phyloP scores from a whole-genome alignment of 2,797 vertebrate species.

The Peromyscus nudipes region DNA sequence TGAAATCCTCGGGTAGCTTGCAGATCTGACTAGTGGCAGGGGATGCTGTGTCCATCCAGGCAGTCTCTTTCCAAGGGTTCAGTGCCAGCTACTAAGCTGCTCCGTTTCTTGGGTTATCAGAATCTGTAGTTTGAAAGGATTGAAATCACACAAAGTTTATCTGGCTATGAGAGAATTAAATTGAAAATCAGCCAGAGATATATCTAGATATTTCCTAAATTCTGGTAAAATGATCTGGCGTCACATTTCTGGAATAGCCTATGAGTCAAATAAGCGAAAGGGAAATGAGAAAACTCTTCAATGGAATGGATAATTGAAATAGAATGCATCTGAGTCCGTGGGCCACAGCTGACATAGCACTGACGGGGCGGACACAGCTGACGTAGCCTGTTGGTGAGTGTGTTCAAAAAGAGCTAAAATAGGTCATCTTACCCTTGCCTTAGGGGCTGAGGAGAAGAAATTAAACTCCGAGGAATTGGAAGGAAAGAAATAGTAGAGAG shows the following conservation, averaged over 20 bases:
- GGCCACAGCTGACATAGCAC: background rate
- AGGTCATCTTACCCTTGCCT: background rate
- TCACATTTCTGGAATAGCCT: background rate
- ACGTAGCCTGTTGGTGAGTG: no score
- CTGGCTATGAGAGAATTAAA: background rate
- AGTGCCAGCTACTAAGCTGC: background rate
- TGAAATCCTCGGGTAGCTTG: background rate
- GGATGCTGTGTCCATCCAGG: background rate
- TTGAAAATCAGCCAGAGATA: background rate
- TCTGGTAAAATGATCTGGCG: background rate
- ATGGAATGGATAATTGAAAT: background rate
- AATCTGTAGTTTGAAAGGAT: background rate
- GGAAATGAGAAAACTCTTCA: background rate
- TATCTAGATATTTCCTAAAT: background rate
- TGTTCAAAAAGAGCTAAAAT: background rate
- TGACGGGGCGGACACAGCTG: no score
- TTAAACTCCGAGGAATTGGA: background rate
- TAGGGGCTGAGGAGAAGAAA: background rate
- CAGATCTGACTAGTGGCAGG: background rate
- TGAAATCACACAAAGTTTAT: background rate
- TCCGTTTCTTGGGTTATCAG: background rate
- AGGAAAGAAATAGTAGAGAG: background rate
- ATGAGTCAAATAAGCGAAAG: background rate
- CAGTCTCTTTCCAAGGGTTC: fast-evolving
- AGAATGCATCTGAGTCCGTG: background rate